Evolutionary conservation across 2,888 invertebrate species (phyloP).

Genomic region (Phalangium opilio): DNA sequence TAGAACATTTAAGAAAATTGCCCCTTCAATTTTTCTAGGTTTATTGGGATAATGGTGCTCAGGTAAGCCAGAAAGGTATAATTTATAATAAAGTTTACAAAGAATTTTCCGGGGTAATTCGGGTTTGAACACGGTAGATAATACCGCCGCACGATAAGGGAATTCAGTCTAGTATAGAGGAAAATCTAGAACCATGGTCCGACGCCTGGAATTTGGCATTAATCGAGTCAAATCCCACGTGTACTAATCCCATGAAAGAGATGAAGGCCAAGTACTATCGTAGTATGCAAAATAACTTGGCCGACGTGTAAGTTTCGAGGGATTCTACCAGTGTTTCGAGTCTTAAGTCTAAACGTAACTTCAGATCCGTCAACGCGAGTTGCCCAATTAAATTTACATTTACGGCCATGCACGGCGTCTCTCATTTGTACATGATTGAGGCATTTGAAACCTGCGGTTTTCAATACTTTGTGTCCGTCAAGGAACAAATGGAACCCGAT

Average conservation of each 20-base stretch:
- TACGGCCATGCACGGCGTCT: constrained; percentile 97
- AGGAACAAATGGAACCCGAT: constrained; percentile 63
- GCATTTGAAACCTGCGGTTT: constrained; percentile 61
- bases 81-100: background rate
- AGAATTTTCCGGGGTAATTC: background rate
- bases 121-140: constrained; percentile 42
- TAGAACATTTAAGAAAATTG: background rate
- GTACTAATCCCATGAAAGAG: constrained; percentile 52
- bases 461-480: constrained; percentile 33
- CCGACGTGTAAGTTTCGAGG: constrained; percentile 33
- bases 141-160: constrained; percentile 76
- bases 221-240: constrained; percentile 40
- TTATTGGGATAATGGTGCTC: constrained; percentile 87
- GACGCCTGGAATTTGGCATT: constrained; percentile 58
- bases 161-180: constrained; percentile 60
- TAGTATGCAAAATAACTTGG: constrained; percentile 39
- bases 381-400: constrained; percentile 58
- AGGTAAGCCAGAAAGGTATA: constrained; percentile 32
- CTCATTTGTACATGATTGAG: constrained; percentile 55
- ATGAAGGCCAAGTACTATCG: constrained; percentile 51
- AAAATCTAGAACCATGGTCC: constrained; percentile 56
- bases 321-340: too few species aligned
- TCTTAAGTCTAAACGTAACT: too few species aligned
- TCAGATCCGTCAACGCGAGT: background rate
- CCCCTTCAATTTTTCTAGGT: constrained; percentile 32